Evolutionary conservation across 2,797 vertebrate genomes (phyloP).

Genomic region (Babyrousa celebensis): DNA sequence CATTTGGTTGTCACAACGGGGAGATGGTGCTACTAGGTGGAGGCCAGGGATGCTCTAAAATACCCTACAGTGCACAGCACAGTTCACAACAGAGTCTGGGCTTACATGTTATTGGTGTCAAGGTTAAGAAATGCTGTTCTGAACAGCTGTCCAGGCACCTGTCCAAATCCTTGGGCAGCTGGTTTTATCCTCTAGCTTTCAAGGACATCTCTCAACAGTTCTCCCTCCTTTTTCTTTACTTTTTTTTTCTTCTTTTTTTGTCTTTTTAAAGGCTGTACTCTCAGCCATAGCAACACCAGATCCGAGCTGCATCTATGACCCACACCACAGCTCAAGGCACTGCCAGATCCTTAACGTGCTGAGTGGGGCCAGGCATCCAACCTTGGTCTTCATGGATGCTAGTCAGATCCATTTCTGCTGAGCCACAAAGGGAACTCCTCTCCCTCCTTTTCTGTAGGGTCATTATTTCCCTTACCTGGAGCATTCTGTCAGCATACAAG

Average conservation of each 20-base stretch:
- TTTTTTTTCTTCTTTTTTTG: no score
- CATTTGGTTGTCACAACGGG: background rate
- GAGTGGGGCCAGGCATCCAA: no score
- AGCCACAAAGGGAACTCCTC: background rate
- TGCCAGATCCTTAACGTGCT: no score
- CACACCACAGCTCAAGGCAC: no score
- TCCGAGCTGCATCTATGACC: no score
- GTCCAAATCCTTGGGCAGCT: background rate
- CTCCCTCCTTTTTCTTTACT: background rate
- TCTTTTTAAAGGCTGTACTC: no score
- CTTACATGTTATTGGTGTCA: background rate
- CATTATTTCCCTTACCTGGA: background rate
- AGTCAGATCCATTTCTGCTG: no score
- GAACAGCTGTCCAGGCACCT: background rate
- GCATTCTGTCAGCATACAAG: background rate
- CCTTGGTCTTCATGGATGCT: no score
- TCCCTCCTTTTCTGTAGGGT: background rate
- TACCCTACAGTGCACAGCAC: background rate
- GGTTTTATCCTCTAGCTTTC: background rate
- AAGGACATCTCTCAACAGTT: background rate
- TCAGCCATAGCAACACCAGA: no score
- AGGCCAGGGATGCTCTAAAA: slow-evolving; percentile 5
- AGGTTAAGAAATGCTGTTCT: background rate
- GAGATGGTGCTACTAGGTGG: background rate
- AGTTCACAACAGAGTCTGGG: background rate